These are phyloP conservation scores for Ploceus nigricollis DNA, from an alignment of 2,113 vertebrate genomes.

Conservation along the genomic window DNA sequence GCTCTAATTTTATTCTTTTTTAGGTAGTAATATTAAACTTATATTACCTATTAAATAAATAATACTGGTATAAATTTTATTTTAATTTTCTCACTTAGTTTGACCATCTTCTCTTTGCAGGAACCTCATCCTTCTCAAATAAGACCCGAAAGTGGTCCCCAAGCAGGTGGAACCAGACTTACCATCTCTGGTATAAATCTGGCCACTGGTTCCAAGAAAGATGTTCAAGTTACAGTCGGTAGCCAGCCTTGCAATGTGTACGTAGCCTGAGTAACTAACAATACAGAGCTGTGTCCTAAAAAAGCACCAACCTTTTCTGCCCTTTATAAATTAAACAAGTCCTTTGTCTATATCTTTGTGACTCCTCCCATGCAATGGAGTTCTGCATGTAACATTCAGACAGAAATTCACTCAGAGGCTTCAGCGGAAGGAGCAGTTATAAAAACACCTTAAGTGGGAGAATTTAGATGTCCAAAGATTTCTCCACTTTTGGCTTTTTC, in stretches of 20 bases:
- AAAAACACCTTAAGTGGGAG: neutral
- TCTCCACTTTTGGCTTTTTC: neutral
- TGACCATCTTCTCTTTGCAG: conserved; percentile 60
- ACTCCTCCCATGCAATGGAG: neutral
- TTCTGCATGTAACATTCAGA: neutral
- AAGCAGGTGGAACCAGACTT: conserved; percentile 85
- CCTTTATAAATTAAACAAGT: neutral
- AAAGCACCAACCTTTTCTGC: neutral
- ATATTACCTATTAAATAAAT: neutral
- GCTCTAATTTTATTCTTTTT: neutral
- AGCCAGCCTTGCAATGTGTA: conserved; percentile 85
- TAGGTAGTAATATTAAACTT: neutral
- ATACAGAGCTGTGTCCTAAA: neutral
- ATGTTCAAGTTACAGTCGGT: conserved; percentile 78
- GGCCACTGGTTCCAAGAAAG: conserved; percentile 84
- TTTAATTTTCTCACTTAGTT: neutral
- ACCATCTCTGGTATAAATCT: conserved; percentile 82
- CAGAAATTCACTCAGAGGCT: neutral
- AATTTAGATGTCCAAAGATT: neutral
- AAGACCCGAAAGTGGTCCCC: conserved; percentile 79
- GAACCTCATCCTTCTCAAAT: conserved; percentile 76
- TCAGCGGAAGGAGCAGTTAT: neutral
- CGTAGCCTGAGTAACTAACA: conserved; percentile 40
- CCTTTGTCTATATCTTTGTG: neutral
- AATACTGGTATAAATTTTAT: neutral